Percentiles rank a stretch among this genome's conserved stretches.
Evolutionary conservation across 2,888 invertebrate genomes (phyloP).

Genomic region (Adineta ricciae): DNA sequence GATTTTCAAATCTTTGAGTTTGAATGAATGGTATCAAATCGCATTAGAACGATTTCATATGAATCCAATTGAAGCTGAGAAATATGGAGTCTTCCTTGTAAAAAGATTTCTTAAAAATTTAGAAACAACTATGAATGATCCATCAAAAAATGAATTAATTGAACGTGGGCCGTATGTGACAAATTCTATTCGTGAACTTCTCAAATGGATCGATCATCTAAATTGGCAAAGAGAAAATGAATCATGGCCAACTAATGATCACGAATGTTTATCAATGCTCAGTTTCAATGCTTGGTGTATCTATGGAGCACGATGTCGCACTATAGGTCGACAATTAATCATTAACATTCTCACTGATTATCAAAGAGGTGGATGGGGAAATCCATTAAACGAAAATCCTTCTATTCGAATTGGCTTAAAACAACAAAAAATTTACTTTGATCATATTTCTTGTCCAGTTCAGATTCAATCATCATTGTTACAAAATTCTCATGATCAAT

Average conservation of each 20-base stretch:
- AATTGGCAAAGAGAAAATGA: neutral
- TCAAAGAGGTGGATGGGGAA: neutral
- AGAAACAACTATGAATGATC: neutral
- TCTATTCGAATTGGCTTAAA: neutral
- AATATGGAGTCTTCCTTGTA: neutral
- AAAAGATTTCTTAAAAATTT: neutral
- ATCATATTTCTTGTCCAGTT: neutral
- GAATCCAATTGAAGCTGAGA: neutral
- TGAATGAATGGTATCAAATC: neutral
- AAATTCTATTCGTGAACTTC: neutral
- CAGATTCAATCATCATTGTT: neutral
- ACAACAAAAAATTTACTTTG: neutral
- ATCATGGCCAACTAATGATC: neutral
- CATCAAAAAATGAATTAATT: neutral
- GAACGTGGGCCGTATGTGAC: neutral
- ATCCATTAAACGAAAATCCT: neutral
- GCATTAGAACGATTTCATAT: neutral
- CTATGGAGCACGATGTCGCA: neutral
- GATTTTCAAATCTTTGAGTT: neutral
- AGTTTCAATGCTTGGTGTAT: constrained; percentile 11
- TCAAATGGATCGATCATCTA: neutral
- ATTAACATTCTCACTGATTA: neutral
- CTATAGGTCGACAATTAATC: neutral
- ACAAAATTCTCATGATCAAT: neutral
- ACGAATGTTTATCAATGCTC: neutral